phyloP scores from a whole-genome alignment of 2,113 vertebrate genomes.

The Zeus faber region DNA sequence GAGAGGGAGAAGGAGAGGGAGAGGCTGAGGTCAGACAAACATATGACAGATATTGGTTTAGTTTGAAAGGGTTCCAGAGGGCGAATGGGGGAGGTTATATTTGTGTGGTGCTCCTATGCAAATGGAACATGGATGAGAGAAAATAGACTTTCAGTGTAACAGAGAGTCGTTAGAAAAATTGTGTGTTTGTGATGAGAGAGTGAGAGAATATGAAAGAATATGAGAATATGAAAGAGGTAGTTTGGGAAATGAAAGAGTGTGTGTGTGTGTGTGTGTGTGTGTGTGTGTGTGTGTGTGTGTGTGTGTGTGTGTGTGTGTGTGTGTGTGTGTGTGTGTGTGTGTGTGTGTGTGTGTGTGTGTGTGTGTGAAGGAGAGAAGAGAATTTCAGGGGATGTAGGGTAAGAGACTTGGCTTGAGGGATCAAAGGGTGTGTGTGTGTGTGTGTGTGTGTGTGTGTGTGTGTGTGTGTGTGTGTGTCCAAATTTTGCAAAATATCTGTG shows the following conservation, averaged over 20 bases:
- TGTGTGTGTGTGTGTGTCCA: too few species aligned
- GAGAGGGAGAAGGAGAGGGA: constrained; percentile 16
- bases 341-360: neutral
- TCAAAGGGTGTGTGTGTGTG: too few species aligned
- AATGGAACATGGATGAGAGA: neutral
- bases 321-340: neutral
- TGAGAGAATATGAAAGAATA: too few species aligned
- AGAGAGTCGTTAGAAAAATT: too few species aligned
- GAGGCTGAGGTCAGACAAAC: constrained; percentile 24
- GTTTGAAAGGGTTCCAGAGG: constrained; percentile 31
- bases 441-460: too few species aligned
- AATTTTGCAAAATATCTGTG: too few species aligned
- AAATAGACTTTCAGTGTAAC: too few species aligned
- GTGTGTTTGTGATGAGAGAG: neutral
- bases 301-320: neutral
- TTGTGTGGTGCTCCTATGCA: constrained; percentile 4
- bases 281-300: neutral
- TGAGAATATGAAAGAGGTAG: neutral
- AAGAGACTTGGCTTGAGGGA: too few species aligned
- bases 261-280: neutral
- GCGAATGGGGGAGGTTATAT: constrained; percentile 17
- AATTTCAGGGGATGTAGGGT: too few species aligned
- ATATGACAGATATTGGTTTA: constrained; percentile 48
- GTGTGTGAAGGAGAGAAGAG: too few species aligned
- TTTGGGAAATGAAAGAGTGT: neutral